These are phyloP conservation scores for Lophura nycthemera DNA, from an alignment of 2,113 vertebrate genomes.

Conservation along the genomic window DNA sequence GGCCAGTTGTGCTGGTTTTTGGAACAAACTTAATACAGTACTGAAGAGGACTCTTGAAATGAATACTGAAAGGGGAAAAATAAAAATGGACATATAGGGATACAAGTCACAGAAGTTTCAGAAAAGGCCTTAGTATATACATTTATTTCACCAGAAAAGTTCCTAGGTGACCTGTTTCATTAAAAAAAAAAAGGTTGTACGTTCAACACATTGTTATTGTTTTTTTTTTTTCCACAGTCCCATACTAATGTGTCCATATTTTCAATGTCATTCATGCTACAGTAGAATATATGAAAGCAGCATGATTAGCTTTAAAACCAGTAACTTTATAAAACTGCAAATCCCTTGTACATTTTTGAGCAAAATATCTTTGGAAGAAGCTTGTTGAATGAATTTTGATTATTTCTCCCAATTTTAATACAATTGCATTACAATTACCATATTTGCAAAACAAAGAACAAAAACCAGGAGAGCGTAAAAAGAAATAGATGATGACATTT, in stretches of 20 bases:
- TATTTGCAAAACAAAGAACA: conserved; percentile 63
- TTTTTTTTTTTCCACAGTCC: not conserved
- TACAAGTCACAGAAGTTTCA: not conserved
- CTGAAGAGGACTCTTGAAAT: not conserved
- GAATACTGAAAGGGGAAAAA: not conserved
- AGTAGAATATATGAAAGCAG: not conserved
- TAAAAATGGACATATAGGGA: not conserved
- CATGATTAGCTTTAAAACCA: not conserved
- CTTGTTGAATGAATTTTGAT: conserved; percentile 35
- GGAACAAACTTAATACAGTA: not conserved
- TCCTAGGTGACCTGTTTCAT: not conserved
- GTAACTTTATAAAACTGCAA: not conserved
- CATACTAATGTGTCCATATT: not conserved
- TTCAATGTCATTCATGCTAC: not conserved
- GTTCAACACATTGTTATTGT: not conserved
- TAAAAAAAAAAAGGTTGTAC: not conserved
- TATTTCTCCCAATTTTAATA: conserved; percentile 42
- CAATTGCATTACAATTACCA: conserved; percentile 45
- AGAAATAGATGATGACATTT: conserved; percentile 56
- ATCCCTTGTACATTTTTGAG: not conserved
- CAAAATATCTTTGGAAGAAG: not conserved
- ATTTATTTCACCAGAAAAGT: not conserved
- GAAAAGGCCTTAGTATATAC: not conserved
- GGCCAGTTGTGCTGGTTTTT: accelerated
- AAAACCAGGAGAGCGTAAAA: conserved; percentile 34